Evolutionary conservation across 37 sponge, comb jelly and placozoan genomes (phyloP), one percentile per base, ranked within the genome.

Genomic region (Oopsacas minuta): DNA sequence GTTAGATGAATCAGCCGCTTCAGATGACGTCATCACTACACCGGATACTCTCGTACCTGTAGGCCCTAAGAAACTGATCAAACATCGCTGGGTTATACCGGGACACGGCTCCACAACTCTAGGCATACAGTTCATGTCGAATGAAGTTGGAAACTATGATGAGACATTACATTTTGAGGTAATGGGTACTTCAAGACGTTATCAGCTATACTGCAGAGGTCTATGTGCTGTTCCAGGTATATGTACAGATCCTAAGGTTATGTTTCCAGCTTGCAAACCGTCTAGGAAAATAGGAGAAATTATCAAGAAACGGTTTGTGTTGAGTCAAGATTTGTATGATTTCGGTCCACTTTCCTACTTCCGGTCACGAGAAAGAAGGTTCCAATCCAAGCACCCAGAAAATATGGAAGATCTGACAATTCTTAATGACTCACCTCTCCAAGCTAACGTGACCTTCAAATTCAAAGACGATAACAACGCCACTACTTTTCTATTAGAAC

Each of bases 311-410:
- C 88, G 86, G 37, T 97, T 85, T 81, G 86, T 97, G 36, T 0
- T 90, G 52, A 81, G 81, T 36, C 83, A 87, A n/a, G 89, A 91
- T 15, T 82, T 38, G 51, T 94, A 89, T 53, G 82, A 86, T 52
- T 97, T 97, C 89, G 99, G 99, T 52, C 99, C 99, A 15, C 91
- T 97, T 37, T 92, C 86, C 52, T 90, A 90, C 84, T 90, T 96
- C 51, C 92, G 90, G 69, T 89, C 86, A 30, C 87, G 94, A 75
- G 97, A 97, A 37, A 87, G 91, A 90, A 91, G 34, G 36, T 87
- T 37, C 35, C 46, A 32, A 36, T 5, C 15, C 3, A 83, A 82
- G 3, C 82, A 91, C 53, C 92, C 93, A 1, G 99, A 97, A 86
- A 97, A 97, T 86, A 90, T 93, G 93, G 99, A 97, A 81, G 86